Base-by-base conservation (phyloP, 2,113 vertebrate genomes). In the Limanda limanda region DNA sequence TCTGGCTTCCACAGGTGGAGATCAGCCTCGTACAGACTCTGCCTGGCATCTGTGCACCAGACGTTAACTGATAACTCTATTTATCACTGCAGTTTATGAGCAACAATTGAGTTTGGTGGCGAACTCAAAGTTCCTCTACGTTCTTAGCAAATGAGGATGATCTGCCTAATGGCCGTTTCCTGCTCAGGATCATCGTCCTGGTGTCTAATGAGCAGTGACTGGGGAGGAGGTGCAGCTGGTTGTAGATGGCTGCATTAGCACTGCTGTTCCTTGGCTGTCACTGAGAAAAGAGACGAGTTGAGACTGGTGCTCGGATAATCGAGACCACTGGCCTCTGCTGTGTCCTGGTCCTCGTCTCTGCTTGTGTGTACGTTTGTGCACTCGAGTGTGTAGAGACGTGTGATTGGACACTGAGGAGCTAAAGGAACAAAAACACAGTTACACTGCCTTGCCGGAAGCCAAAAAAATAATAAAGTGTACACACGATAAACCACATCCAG, bases 21-120 rank as follows among this genome's bases (percentile, higher is more conserved):
- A 65, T 64, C 20, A 47, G 69, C 58, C n/a, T 59, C 51, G 35
- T n/a, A 18, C 1, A 42, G 27, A 54, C 67, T 64, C 55, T 14
- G 1, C 31, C 23, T 52, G 0, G 57, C 61, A 74, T 17, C 13
- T 77, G 87, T 65, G 63, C 52, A 47, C 66, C 81, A 84, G 68
- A 77, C 82, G 66, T 63, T 3, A 45, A 31, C 20, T 17, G 11
- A 60, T 60, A 31, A 3, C n/a, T 27, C 0, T 17, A 54, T 57
- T 59, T 72, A 18, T 20, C 25, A 20, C 57, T 21, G 24, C 5
- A 17, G 60, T 62, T 68, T 60, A 27, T 23, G 37, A 70, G 24
- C 40, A 62, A 5, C 14, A 18, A 17, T 23, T 21, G 9, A 21
- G 13, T 71, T 62, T 18, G 42, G 45, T 13, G 25, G 13, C n/a